Evolutionary conservation across 2,113 vertebrate genomes (phyloP), one percentile per base, ranked within the genome.

Genomic region (Trinectes maculatus): DNA sequence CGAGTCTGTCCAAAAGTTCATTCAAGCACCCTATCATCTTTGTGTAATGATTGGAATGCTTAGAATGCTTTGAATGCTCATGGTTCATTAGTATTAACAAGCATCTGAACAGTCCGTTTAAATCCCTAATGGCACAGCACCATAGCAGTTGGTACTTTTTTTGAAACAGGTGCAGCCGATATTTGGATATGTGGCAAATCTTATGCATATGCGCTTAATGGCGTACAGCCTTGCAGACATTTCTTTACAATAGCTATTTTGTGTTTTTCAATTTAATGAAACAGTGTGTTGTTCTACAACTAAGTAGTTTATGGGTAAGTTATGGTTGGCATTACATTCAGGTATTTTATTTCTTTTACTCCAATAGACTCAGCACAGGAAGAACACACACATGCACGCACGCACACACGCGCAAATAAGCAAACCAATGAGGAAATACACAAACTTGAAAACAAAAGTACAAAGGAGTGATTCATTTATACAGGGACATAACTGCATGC

Each of bases 381-480:
- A 39, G 31, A 31, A 40, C 39, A 40, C 39, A 40, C 39, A 40
- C 7, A 40, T 6, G 15, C 21, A 15, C 44, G 7, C 10, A 57
- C 43, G 12, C 31, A 13, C 18, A 40, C 1, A 22, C 21, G 46
- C 11, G 46, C 0, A 24, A 8, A 43, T 24, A 60, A 29, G 19
- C 40, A 31, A 9, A 47, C 29, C 48, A 13, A 56, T 3, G 24
- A 6, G 11, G 39, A 42, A 11, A 79, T 1, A 46, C 18, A 63
- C 34, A 47, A 1, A 2, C 22, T 15, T 0, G 1, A 37, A 2
- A 18, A 26, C 18, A 28, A 81, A 63, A 37, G 40, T 28, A 75
- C 56, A 52, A 79, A 67, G 28, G 36, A 37, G 6, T 13, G 36
- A 60, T 84, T 83, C 69, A 74, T 69, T 67, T 65, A 52, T 49